A percentile compares a stretch with the other conserved stretches of the same genome.
phyloP scores from a whole-genome alignment of 2,797 vertebrate genomes.

The Microtus californicus region DNA sequence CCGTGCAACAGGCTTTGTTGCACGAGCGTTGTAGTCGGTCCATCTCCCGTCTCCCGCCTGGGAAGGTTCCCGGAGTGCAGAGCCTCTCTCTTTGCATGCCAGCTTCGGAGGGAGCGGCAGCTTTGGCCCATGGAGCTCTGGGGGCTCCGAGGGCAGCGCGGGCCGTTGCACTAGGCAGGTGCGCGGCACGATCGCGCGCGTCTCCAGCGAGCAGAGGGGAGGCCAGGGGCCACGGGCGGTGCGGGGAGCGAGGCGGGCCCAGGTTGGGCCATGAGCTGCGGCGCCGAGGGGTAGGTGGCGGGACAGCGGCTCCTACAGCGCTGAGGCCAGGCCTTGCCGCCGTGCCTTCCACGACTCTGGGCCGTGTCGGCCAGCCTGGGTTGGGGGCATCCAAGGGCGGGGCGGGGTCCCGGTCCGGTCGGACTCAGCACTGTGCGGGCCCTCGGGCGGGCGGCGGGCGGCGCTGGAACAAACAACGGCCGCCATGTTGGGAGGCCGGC shows the following conservation, averaged over 20 bases:
- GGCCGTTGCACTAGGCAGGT: constrained; percentile 71
- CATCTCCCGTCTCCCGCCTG: neutral
- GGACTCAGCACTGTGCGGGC: constrained; percentile 36
- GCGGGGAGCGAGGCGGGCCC: constrained; percentile 86
- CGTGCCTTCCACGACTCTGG: neutral
- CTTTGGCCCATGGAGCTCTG: constrained; percentile 25
- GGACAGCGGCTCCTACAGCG: neutral
- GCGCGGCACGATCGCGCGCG: constrained; percentile 61
- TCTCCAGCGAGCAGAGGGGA: constrained; percentile 59
- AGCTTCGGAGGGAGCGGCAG: neutral
- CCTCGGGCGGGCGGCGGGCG: constrained; percentile 90
- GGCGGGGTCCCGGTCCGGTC: constrained; percentile 69
- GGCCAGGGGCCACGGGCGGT: constrained; percentile 83
- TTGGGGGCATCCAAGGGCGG: constrained; percentile 69
- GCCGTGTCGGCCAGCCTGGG: constrained; percentile 52
- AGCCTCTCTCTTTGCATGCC: neutral
- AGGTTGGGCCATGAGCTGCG: constrained; percentile 91
- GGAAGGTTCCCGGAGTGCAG: constrained; percentile 26
- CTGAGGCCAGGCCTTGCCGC: neutral
- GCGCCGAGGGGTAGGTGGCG: constrained; percentile 85
- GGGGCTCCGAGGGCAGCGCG: neutral
- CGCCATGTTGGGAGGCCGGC: constrained; percentile 97
- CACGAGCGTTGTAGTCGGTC: constrained; percentile 55
- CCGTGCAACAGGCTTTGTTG: constrained; percentile 70
- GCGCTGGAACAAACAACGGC: constrained; percentile 99